Conservation (phyloP, 2,113 vertebrate genomes). For the Strix aluco region DNA sequence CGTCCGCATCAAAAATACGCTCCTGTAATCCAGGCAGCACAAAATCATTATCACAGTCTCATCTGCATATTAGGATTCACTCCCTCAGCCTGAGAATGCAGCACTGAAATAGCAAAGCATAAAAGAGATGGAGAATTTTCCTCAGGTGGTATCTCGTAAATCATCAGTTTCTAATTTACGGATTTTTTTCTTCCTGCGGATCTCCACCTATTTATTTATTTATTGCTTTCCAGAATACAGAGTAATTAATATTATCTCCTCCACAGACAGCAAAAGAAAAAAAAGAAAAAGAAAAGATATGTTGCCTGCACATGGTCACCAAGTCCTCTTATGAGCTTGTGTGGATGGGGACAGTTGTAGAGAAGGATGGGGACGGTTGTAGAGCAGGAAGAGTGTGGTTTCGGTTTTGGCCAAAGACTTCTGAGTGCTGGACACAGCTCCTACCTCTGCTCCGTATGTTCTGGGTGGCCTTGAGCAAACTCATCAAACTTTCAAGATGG, state of each 20-base stretch:
- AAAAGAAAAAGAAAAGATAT: not conserved
- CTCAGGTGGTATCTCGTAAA: slow-evolving; percentile 50
- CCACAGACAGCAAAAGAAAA: not conserved
- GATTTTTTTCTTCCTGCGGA: not conserved
- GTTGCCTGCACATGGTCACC: not conserved
- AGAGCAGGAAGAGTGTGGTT: not conserved
- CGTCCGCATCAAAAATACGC: slow-evolving; percentile 9
- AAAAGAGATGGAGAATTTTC: slow-evolving; percentile 58
- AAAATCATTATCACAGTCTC: slow-evolving; percentile 58
- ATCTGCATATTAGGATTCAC: slow-evolving; percentile 65
- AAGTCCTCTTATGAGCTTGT: not conserved
- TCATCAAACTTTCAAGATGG: not conserved
- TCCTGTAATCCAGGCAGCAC: slow-evolving; percentile 54
- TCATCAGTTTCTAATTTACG: slow-evolving; percentile 38
- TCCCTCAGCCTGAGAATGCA: slow-evolving; percentile 19
- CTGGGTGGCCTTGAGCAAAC: not conserved
- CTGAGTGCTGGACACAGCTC: not conserved
- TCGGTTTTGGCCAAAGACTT: not conserved
- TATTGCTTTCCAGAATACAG: slow-evolving; percentile 37
- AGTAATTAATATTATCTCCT: slow-evolving; percentile 52
- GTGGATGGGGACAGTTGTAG: not conserved
- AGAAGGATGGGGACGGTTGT: not conserved
- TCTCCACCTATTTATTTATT: slow-evolving; percentile 56
- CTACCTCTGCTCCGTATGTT: not conserved
- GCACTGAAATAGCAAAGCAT: slow-evolving; percentile 51